Evolutionary conservation across 1,140 invertebrate species (phyloP).

Genomic region (Philaenus spumarius): DNA sequence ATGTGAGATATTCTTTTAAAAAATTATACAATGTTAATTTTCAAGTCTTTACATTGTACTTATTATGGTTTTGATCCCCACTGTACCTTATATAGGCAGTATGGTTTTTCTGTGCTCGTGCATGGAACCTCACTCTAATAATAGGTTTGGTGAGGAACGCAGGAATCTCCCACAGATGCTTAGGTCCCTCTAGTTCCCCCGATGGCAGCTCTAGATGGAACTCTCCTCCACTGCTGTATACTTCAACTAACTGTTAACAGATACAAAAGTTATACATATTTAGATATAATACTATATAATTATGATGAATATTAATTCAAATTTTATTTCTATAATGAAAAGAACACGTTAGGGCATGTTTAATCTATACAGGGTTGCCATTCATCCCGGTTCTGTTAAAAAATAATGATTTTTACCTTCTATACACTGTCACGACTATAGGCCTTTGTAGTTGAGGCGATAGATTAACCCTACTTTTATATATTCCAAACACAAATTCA

Average conservation of each 20-base stretch:
- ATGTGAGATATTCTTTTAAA: not conserved
- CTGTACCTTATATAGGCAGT: conserved; percentile 74
- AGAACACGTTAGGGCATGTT: too few species aligned
- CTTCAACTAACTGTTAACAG: conserved; percentile 64
- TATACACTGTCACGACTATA: not conserved
- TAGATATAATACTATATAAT: conserved; percentile 1
- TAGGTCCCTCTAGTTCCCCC: conserved; percentile 69
- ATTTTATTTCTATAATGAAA: too few species aligned
- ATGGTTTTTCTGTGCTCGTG: conserved; percentile 67
- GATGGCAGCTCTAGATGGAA: conserved; percentile 84
- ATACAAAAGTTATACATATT: conserved; percentile 5
- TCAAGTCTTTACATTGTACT: not conserved
- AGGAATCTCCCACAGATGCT: conserved; percentile 81
- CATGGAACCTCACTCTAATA: conserved; percentile 78
- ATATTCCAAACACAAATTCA: too few species aligned
- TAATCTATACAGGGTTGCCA: too few species aligned
- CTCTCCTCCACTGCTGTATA: conserved; percentile 87
- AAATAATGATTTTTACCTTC: too few species aligned
- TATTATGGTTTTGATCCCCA: conserved; percentile 8
- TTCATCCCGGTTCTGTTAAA: too few species aligned
- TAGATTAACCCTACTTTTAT: too few species aligned
- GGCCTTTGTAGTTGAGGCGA: not conserved
- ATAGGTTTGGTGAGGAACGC: conserved; percentile 84
- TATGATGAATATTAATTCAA: not conserved
- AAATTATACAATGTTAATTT: conserved; percentile 4